Evolutionary conservation across 2,797 vertebrate species (phyloP), one percentile per base, ranked within the genome.

Genomic region (Xenops minutus): DNA sequence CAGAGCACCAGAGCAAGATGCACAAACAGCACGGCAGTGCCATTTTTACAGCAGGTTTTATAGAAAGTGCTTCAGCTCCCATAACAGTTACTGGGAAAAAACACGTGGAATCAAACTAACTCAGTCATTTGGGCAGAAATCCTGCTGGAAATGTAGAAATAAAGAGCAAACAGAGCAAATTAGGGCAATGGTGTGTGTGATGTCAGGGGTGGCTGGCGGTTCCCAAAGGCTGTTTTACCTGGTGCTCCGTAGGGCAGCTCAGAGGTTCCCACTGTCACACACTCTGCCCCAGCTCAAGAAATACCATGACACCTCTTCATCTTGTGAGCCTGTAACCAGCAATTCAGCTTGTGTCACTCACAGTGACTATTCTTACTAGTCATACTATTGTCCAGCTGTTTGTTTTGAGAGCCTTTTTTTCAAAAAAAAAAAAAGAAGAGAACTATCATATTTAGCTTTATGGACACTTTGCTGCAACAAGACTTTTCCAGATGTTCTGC

Each of bases 401-500:
- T 44, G 39, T 16, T 77, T 39, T 29, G 10, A 52, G 37, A 37
- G 8, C 16, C 16, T 41, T 64, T n/a, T 17, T 36, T 21, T 22
- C 32, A 58, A 7, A 5, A 21, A 14, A 64, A 29, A 22, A 46
- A 77, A 22, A 5, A 72, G 10, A 9, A n/a, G 5, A 81, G 3
- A 5, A 67, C 39, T 41, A 48, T 80, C 13, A 12, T 55, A 52
- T 74, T 88, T 46, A 81, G 23, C 22, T 73, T 71, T 29, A 81
- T 18, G 72, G 87, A 59, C 48, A 15, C 56, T 85, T 61, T 37
- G n/a, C 72, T 30, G 48, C 56, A 62, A 75, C 34, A 61, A 85
- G 85, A 30, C 26, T 84, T 74, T 82, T n/a, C 82, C 93, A 91
- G 96, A 76, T 88, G 91, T 79, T 87, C 32, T 82, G 41, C 27